Conservation (phyloP, 2,888 invertebrate species). For the Pachydiplax longipennis region DNA sequence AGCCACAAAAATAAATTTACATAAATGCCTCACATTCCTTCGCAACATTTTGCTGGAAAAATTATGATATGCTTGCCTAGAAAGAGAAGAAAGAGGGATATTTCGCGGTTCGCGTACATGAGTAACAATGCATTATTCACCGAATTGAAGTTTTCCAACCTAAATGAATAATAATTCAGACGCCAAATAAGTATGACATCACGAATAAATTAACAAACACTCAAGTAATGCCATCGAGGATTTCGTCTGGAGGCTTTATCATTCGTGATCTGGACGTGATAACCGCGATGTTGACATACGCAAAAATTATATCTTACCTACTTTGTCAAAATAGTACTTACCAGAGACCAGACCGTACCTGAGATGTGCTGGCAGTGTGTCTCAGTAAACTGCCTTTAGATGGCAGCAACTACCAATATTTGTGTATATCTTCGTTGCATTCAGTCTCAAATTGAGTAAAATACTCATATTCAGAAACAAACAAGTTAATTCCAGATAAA, state of each 20-base stretch:
- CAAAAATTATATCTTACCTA: neutral
- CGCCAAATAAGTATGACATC: neutral
- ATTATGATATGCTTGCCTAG: neutral
- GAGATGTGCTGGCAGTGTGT: too few relatives aligned
- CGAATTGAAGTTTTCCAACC: neutral
- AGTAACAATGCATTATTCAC: neutral
- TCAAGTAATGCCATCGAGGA: slow-evolving; percentile 37
- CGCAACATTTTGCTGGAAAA: slow-evolving; percentile 26
- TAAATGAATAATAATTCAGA: neutral
- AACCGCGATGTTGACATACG: slow-evolving; percentile 40
- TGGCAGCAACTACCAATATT: neutral
- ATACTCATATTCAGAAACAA: too few relatives aligned
- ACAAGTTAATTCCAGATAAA: too few relatives aligned
- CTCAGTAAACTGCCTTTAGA: neutral
- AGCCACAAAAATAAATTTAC: slow-evolving; percentile 37
- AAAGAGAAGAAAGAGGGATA: neutral
- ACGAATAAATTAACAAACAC: neutral
- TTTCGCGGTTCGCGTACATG: neutral
- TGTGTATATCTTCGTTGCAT: too few relatives aligned
- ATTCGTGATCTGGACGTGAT: slow-evolving; percentile 21
- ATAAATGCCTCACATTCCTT: slow-evolving; percentile 34
- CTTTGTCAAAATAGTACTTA: neutral
- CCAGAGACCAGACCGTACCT: too few relatives aligned
- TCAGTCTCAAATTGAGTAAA: too few relatives aligned
- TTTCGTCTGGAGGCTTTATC: slow-evolving; percentile 7